A percentile compares a stretch with the other conserved stretches of the same genome.
Conservation (phyloP, 2,888 invertebrate species). For the Eumacrocentrus americanus region DNA sequence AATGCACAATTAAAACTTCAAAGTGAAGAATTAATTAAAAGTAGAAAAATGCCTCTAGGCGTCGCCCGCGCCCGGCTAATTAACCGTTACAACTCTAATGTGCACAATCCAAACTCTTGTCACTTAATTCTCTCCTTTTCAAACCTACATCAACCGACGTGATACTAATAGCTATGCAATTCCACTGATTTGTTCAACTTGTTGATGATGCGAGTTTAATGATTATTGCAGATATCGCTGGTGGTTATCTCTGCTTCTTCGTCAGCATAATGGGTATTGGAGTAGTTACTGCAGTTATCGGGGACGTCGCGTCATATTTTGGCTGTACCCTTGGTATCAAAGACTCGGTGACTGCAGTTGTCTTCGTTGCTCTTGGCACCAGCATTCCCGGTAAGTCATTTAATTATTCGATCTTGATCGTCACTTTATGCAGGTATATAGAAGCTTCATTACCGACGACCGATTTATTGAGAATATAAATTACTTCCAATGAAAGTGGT, state of each 20-base stretch:
- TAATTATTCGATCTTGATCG: neutral
- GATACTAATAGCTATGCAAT: too few species aligned
- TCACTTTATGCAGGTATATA: too few species aligned
- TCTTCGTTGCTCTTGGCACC: slow-evolving; percentile 97
- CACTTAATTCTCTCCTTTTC: too few species aligned
- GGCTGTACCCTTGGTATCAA: slow-evolving; percentile 96
- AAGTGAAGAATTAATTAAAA: too few species aligned
- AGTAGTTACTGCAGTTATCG: slow-evolving; percentile 92
- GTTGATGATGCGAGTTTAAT: slow-evolving; percentile 25
- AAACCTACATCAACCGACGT: too few species aligned
- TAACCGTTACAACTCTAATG: too few species aligned
- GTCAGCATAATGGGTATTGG: slow-evolving; percentile 93
- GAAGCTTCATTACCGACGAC: too few species aligned
- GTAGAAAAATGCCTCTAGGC: too few species aligned
- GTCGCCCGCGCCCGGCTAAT: too few species aligned
- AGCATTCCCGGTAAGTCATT: slow-evolving; percentile 89
- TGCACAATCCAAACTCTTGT: too few species aligned
- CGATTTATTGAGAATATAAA: too few species aligned
- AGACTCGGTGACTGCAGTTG: slow-evolving; percentile 96
- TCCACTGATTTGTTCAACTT: slow-evolving; percentile 22
- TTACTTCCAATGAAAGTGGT: neutral
- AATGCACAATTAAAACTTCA: too few species aligned
- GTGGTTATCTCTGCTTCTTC: slow-evolving; percentile 94
- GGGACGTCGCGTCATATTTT: slow-evolving; percentile 96
- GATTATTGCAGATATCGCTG: slow-evolving; percentile 79